Percentiles rank a stretch among this genome's conserved stretches.
These are phyloP conservation scores for Spondyliosoma cantharus DNA, from an alignment of 2,797 vertebrate genomes.

Conservation along the genomic window DNA sequence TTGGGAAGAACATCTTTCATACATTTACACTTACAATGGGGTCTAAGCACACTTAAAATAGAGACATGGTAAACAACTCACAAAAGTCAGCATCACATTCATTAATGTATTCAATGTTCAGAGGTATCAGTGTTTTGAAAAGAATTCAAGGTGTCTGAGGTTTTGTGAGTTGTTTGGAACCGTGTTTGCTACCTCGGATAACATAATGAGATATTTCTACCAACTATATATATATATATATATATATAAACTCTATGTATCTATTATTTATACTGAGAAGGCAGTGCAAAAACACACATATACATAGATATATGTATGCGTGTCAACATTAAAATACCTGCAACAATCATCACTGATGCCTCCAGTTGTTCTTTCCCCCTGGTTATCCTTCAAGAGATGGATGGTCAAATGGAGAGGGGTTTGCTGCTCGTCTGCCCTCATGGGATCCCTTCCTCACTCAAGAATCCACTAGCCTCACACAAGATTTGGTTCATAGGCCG, in stretches of 20 bases:
- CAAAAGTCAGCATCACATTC: conserved; percentile 75
- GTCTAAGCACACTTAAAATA: conserved; percentile 75
- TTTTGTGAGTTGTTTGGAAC: conserved; percentile 79
- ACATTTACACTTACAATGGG: conserved; percentile 76
- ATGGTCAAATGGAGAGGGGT: conserved; percentile 85
- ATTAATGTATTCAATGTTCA: conserved; percentile 50
- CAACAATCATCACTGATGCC: conserved; percentile 87
- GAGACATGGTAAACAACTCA: conserved; percentile 79
- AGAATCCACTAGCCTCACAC: conserved; percentile 76
- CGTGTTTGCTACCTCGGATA: conserved; percentile 64
- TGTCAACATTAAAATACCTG: conserved; percentile 90
- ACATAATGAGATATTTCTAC: conserved; percentile 69
- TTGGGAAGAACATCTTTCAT: conserved; percentile 71
- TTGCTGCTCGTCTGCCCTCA: conserved; percentile 82
- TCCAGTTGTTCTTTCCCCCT: conserved; percentile 88
- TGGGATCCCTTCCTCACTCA: conserved; percentile 78
- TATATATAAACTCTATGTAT: conserved; percentile 62
- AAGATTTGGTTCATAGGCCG: conserved; percentile 62
- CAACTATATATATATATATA: conserved; percentile 44
- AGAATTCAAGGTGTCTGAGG: conserved; percentile 54
- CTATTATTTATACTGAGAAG: conserved; percentile 84
- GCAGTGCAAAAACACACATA: conserved; percentile 92
- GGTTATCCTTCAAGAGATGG: conserved; percentile 87
- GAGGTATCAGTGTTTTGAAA: conserved; percentile 26
- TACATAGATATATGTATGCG: conserved; percentile 91